Evolutionary conservation across 1,140 invertebrate species (phyloP), one percentile per base, ranked within the genome.

Genomic region (Mycetomoellerius zeteki): DNA sequence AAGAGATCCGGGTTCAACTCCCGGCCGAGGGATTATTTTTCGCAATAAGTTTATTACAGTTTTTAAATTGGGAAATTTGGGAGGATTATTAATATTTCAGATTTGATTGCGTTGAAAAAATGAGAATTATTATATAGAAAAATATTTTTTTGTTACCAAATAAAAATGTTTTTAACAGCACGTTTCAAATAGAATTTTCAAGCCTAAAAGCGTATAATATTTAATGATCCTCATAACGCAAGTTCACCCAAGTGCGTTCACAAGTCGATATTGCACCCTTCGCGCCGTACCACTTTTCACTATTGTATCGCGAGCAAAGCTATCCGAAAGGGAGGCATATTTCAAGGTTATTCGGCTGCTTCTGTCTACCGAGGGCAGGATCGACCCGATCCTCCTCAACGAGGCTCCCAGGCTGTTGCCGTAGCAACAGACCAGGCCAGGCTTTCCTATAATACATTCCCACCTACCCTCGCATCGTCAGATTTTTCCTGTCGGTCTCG

Each of bases 281-380:
- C 27, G 67, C 60, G 62, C 52, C 80, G 50, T 62, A 10, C 69
- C 64, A 72, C 52, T 62, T 72, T 69, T n/a, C 80, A 75, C 73
- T 76, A 60, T 73, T 37, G 76, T 58, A 54, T 47, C 81, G 33
- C 86, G 86, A 86, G 75, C 86, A 30, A 80, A 65, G 58, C 47
- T 47, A 52, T 76, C 69, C 75, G 77, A 88, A 85, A 85, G 56
- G 86, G 81, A 89, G 87, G 90, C 65, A 86, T 77, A 87, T 91
- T 91, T 91, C 90, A 91, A 91, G 90, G 90, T 91, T 91, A 91
- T 91, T 87, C 85, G 69, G 75, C 67, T 91, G 76, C 47, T 58
- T 80, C 47, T 56, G 60, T 72, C 33, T 33, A 19, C 37, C 65
- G 86, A 88, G 71, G 67, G 27, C 33, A 81, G 47, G 52, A 72